Conservation (phyloP, 2,888 invertebrate species). For the Syrista parreyssii region DNA sequence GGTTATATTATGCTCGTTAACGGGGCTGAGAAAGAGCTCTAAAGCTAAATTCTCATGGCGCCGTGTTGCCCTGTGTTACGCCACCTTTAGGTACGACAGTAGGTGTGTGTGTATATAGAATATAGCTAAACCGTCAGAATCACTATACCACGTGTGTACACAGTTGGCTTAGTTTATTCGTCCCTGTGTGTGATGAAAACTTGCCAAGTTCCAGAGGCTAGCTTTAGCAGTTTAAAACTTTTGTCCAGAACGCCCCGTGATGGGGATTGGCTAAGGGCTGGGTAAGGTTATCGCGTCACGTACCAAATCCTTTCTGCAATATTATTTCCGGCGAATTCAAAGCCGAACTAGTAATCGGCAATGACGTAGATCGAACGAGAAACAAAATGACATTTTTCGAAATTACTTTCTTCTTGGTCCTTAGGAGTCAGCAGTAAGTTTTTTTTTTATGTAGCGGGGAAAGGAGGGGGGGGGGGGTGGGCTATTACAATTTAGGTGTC, state of each 20-base stretch:
- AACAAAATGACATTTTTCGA: background rate
- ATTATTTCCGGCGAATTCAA: conserved; percentile 46
- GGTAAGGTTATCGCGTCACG: conserved; percentile 33
- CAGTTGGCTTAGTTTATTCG: background rate
- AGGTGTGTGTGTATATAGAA: no score
- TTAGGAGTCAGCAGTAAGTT: background rate
- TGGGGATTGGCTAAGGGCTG: conserved; percentile 13
- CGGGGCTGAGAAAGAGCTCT: background rate
- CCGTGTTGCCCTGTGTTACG: no score
- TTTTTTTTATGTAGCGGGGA: no score
- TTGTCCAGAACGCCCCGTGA: conserved; percentile 28
- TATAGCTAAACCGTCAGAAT: background rate
- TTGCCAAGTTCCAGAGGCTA: conserved; percentile 13
- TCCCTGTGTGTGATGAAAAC: background rate
- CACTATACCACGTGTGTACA: background rate
- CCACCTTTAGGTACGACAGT: no score
- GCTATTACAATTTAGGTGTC: background rate
- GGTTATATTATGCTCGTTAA: conserved; percentile 1
- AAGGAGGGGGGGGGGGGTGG: no score
- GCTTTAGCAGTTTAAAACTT: conserved; percentile 52
- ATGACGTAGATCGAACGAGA: background rate
- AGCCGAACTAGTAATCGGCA: conserved; percentile 23
- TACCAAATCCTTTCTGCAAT: conserved; percentile 31
- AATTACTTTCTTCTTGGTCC: background rate
- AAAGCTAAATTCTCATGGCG: background rate